These are phyloP conservation scores for Echinometra lucunter DNA, from an alignment of 53 echinoderm and acorn worm genomes.

Conservation along the genomic window DNA sequence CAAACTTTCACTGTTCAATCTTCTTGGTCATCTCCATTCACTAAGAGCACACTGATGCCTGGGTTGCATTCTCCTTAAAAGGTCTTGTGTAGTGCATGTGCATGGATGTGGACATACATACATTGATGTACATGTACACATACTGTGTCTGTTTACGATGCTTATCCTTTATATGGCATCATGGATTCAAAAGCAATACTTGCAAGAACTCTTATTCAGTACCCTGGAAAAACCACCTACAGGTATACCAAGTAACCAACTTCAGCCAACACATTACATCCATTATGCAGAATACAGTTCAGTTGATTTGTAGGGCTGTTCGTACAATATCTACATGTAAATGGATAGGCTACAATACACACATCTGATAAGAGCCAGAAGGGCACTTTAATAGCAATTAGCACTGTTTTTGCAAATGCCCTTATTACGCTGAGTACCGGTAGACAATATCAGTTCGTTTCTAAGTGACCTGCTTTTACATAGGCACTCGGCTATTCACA, in stretches of 20 bases:
- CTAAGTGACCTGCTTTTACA: background rate
- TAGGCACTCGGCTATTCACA: background rate
- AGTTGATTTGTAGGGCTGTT: background rate
- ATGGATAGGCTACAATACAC: background rate
- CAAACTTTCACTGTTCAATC: too few species aligned
- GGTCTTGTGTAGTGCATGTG: too few species aligned
- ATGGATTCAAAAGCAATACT: background rate
- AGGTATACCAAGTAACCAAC: too few species aligned
- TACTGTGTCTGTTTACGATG: background rate
- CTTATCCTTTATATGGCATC: background rate
- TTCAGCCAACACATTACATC: background rate
- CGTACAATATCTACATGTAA: background rate
- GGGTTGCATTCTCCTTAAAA: too few species aligned
- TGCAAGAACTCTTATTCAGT: background rate
- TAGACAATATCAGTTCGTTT: background rate
- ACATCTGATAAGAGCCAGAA: background rate
- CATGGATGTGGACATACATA: too few species aligned
- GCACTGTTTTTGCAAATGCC: background rate
- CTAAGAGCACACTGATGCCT: too few species aligned
- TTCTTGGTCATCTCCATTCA: too few species aligned
- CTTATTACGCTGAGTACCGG: background rate
- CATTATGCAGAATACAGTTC: background rate
- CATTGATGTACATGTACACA: too few species aligned
- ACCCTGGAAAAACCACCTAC: background rate
- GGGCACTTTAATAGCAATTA: background rate